These are phyloP conservation scores for Nemoura dubitans DNA, from an alignment of 2,888 invertebrate genomes.

Conservation along the genomic window DNA sequence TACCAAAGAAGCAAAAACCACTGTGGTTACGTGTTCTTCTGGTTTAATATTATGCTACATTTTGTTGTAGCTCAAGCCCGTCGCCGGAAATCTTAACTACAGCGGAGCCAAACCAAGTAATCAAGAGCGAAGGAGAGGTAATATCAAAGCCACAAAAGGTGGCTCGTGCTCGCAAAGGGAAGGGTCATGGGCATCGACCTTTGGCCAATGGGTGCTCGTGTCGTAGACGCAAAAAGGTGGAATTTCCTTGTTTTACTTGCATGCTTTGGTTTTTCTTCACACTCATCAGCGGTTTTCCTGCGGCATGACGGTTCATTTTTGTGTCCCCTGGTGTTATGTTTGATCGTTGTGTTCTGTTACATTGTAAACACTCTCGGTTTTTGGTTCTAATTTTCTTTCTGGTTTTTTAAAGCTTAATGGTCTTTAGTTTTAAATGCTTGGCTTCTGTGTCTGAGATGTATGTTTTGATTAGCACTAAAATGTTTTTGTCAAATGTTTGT, in stretches of 20 bases:
- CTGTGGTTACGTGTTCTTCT: no score
- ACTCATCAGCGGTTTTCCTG: not conserved
- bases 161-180: not conserved
- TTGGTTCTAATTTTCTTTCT: no score
- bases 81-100: not conserved
- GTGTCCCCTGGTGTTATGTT: not conserved
- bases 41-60: no score
- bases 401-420: not conserved
- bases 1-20: no score
- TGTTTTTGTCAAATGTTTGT: no score
- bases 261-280: not conserved
- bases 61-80: not conserved
- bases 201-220: not conserved
- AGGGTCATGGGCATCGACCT: not conserved
- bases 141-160: not conserved
- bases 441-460: not conserved
- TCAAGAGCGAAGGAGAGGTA: not conserved
- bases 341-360: no score
- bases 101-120: not conserved
- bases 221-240: slow-evolving; percentile 25
- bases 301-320: not conserved
- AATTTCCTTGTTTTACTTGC: not conserved
- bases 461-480: no score
- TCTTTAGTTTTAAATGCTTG: not conserved
- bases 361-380: not conserved